A percentile compares a stretch with the other conserved stretches of the same genome.
Evolutionary conservation across 2,797 vertebrate species (phyloP).

Genomic region (Chaetophractus vellerosus): DNA sequence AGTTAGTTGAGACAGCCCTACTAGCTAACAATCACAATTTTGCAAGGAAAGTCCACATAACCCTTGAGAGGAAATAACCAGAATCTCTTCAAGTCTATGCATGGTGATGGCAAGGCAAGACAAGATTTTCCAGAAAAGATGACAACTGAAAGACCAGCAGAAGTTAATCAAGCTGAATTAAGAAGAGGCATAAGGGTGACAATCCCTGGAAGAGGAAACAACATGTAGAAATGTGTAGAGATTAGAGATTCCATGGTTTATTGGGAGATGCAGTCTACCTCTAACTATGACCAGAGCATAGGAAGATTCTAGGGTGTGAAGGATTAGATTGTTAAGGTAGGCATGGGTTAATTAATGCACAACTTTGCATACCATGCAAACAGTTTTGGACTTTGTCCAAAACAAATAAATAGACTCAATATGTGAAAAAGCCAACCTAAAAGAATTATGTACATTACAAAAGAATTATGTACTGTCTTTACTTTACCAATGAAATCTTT

Average conservation of each 20-base stretch:
- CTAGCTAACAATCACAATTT: slow-evolving; percentile 2
- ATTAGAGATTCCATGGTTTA: background rate
- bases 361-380: background rate
- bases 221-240: background rate
- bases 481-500: slow-evolving; percentile 8
- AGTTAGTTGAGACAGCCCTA: background rate
- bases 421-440: background rate
- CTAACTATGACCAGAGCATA: background rate
- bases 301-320: background rate
- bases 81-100: background rate
- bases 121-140: slow-evolving; percentile 11
- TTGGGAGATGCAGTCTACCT: background rate
- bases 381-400: background rate
- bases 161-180: slow-evolving; percentile 2
- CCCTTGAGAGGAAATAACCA: background rate
- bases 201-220: background rate
- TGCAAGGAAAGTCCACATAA: background rate
- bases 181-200: too few species aligned
- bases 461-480: background rate
- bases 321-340: background rate
- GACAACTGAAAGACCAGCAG: background rate
- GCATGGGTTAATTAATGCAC: background rate
- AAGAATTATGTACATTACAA: background rate
- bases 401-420: background rate
- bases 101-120: background rate